Evolutionary conservation across 2,113 vertebrate species (phyloP).

Genomic region (Caracal caracal): DNA sequence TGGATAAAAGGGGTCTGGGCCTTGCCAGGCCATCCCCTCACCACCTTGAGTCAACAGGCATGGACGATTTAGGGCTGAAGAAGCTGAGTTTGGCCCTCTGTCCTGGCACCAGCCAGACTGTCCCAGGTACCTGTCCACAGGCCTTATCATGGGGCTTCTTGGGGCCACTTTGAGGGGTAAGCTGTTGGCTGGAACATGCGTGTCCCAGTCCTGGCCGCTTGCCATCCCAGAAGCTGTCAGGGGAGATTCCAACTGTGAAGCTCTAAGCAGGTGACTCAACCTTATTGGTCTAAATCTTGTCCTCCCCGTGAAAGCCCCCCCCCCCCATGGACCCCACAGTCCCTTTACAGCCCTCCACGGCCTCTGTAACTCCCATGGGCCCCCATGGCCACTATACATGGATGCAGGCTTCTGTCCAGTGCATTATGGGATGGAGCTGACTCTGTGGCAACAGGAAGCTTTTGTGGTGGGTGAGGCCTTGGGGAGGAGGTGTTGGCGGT

Average conservation of each 20-base stretch:
- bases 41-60: no score
- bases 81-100: background rate
- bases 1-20: background rate
- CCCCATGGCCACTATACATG: background rate
- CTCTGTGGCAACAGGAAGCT: background rate
- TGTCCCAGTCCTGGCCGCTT: background rate
- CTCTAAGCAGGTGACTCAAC: background rate
- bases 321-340: background rate
- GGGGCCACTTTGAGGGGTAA: background rate
- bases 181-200: background rate
- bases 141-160: background rate
- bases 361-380: no score
- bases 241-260: background rate
- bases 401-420: background rate
- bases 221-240: background rate
- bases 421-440: background rate
- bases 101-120: background rate
- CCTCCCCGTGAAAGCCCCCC: background rate
- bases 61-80: background rate
- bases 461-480: background rate
- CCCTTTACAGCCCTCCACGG: no score
- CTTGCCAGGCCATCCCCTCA: background rate
- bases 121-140: rapidly evolving
- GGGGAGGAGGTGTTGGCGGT: background rate
- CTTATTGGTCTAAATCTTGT: background rate